Evolutionary conservation across 2,797 vertebrate genomes (phyloP).

Genomic region (Lutjanus campechanus): DNA sequence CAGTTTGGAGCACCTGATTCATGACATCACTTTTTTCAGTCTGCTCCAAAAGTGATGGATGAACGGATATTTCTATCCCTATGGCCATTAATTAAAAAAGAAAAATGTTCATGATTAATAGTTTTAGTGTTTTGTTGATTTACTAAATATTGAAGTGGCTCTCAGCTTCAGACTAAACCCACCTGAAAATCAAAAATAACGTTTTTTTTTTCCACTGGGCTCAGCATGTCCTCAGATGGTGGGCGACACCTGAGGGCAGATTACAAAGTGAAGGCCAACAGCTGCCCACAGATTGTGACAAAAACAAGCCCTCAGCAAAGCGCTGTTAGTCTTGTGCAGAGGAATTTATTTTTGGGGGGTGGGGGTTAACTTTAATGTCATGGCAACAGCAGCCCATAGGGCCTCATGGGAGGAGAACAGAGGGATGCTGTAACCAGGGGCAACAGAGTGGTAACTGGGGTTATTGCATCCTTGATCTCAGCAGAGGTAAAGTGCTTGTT

Average conservation of each 20-base stretch:
- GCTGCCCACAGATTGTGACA: conserved; percentile 14
- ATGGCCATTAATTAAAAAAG: too few relatives aligned
- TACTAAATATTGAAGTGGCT: background rate
- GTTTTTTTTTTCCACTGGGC: background rate
- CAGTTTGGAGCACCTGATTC: too few relatives aligned
- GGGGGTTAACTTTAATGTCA: conserved; percentile 63
- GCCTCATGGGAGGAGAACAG: conserved; percentile 60
- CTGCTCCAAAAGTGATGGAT: too few relatives aligned
- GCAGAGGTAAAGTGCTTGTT: conserved; percentile 32
- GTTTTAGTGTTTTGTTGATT: background rate
- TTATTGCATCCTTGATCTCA: conserved; percentile 42
- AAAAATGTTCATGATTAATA: background rate
- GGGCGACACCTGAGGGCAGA: conserved; percentile 31
- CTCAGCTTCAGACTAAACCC: background rate
- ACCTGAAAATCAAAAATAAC: background rate
- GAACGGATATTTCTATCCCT: too few relatives aligned
- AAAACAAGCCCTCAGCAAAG: conserved; percentile 1
- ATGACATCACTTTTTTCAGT: too few relatives aligned
- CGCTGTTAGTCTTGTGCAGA: conserved; percentile 13
- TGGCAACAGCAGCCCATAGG: conserved; percentile 71
- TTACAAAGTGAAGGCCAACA: conserved; percentile 25
- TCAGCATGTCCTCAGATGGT: conserved; percentile 13
- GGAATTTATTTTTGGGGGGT: conserved; percentile 21
- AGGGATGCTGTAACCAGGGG: conserved; percentile 77
- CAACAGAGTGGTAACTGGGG: conserved; percentile 68